These are phyloP conservation scores for Eupithecia tripunctaria DNA, from an alignment of 2,888 invertebrate genomes.

Conservation along the genomic window DNA sequence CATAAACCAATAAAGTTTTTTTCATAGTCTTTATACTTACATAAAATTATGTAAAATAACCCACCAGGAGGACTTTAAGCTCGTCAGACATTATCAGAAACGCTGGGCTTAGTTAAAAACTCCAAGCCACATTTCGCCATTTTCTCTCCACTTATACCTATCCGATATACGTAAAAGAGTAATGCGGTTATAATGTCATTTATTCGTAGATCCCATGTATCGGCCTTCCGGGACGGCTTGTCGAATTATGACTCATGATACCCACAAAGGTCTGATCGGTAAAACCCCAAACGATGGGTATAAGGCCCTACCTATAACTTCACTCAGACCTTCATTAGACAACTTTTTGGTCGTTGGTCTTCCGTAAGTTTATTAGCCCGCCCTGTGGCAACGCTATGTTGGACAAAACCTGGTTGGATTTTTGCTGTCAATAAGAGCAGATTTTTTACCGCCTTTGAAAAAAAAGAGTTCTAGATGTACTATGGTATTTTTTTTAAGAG, in stretches of 20 bases:
- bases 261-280: constrained; percentile 9
- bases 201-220: constrained; percentile 26
- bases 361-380: neutral
- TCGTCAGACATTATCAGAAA: neutral
- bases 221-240: constrained; percentile 16
- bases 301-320: neutral
- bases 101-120: neutral
- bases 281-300: neutral
- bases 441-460: too few relatives aligned
- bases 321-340: neutral
- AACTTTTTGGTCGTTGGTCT: neutral
- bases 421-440: neutral
- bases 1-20: too few relatives aligned
- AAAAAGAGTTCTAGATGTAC: too few relatives aligned
- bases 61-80: neutral
- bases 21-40: too few relatives aligned
- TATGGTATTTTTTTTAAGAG: too few relatives aligned
- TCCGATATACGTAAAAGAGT: constrained; percentile 27
- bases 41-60: neutral
- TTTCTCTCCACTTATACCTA: constrained; percentile 14
- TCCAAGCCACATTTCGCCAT: neutral
- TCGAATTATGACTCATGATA: constrained; percentile 24
- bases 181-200: constrained; percentile 28
- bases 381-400: neutral
- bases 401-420: neutral